Evolutionary conservation across 2,888 invertebrate genomes (phyloP).

Genomic region (Synergus umbraculus): DNA sequence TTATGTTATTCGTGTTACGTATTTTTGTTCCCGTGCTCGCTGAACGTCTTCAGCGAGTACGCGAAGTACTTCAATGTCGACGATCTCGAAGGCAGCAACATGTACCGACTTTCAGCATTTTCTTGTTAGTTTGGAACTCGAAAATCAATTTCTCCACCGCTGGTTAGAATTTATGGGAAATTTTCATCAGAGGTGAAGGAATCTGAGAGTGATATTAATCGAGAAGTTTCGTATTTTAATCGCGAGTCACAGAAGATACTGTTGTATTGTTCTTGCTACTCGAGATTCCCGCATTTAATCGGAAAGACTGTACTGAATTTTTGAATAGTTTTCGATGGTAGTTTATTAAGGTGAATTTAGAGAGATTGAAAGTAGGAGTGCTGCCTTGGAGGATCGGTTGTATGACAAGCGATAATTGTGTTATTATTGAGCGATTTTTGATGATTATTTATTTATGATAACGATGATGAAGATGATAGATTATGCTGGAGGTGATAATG

Average conservation of each 20-base stretch:
- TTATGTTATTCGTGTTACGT: constrained; percentile 35
- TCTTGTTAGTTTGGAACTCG: constrained; percentile 36
- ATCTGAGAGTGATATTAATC: constrained; percentile 39
- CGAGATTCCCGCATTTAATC: constrained; percentile 26
- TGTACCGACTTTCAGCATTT: constrained; percentile 3
- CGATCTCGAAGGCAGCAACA: constrained; percentile 36
- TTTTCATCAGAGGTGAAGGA: constrained; percentile 27
- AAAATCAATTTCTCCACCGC: constrained; percentile 33
- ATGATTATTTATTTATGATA: constrained; percentile 73
- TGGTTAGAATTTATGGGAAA: constrained; percentile 14
- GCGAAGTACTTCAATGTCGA: constrained; percentile 17
- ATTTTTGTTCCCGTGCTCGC: constrained; percentile 25
- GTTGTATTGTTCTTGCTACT: constrained; percentile 18
- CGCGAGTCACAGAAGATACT: constrained; percentile 1
- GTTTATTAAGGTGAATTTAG: constrained; percentile 23
- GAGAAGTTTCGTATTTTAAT: constrained; percentile 15
- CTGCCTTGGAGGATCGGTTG: constrained; percentile 40
- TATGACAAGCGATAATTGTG: constrained; percentile 65
- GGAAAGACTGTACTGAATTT: constrained; percentile 40
- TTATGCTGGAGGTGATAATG: constrained; percentile 49
- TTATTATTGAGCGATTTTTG: constrained; percentile 70
- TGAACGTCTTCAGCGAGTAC: constrained; percentile 17
- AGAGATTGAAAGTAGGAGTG: constrained; percentile 22
- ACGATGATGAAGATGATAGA: constrained; percentile 59
- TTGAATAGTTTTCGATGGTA: constrained; percentile 13